Conservation (phyloP, 2,797 vertebrate species). For the Peromyscus nudipes region DNA sequence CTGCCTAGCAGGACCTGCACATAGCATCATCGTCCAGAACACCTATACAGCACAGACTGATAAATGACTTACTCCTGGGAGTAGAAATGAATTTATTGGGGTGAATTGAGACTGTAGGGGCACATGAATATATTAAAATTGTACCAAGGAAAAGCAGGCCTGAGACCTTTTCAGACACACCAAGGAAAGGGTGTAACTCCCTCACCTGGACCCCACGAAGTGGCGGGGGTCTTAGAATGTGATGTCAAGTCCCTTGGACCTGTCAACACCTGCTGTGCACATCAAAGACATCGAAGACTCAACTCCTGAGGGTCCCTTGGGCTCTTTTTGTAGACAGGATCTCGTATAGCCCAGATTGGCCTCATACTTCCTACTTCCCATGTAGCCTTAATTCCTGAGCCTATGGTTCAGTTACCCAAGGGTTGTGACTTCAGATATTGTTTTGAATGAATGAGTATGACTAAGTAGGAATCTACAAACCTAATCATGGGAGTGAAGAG, state of each 20-base stretch:
- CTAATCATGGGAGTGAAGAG: slow-evolving; percentile 5
- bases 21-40: neutral
- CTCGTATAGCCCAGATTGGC: neutral
- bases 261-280: neutral
- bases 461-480: neutral
- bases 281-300: neutral
- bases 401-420: neutral
- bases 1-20: too few species aligned
- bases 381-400: neutral
- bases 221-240: neutral
- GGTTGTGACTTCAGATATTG: neutral
- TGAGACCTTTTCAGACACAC: neutral
- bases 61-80: neutral
- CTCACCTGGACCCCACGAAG: neutral
- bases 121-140: neutral
- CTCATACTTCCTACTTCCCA: neutral
- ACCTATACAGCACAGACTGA: neutral
- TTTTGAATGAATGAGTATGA: slow-evolving; percentile 18
- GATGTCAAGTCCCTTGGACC: neutral
- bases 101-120: neutral
- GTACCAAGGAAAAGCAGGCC: neutral
- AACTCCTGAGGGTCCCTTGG: too few species aligned
- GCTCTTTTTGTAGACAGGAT: neutral
- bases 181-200: neutral
- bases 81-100: neutral